A percentile compares a stretch with the other conserved stretches of the same genome.
Evolutionary conservation across 2,113 vertebrate species (phyloP).

Genomic region (Marmota flaviventris): DNA sequence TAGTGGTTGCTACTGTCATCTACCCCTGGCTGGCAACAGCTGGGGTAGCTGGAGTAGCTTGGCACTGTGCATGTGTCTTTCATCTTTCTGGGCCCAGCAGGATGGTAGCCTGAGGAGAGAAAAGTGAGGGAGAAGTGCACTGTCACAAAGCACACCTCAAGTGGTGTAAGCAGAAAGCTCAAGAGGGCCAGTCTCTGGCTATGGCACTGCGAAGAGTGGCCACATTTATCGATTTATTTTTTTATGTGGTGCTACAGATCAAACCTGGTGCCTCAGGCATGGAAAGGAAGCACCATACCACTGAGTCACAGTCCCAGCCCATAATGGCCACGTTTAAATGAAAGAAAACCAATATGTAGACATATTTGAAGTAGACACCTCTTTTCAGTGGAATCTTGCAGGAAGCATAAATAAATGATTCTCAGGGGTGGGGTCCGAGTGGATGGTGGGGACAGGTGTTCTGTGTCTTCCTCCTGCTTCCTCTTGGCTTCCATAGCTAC

Average conservation of each 20-base stretch:
- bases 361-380: background rate
- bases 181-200: background rate
- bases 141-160: rapidly evolving
- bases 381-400: background rate
- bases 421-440: no score
- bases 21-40: background rate
- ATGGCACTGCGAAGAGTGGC: background rate
- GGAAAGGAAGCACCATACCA: no score
- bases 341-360: background rate
- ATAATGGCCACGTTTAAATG: background rate
- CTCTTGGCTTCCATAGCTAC: background rate
- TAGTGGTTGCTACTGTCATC: background rate
- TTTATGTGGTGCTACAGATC: no score
- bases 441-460: background rate
- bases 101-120: background rate
- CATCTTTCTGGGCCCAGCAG: background rate
- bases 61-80: background rate
- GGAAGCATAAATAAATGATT: background rate
- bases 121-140: background rate
- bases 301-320: no score
- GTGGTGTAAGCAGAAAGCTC: background rate
- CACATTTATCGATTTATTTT: no score
- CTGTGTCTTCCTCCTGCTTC: background rate
- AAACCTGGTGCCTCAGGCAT: no score
- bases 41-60: background rate